Evolutionary conservation across 2,113 vertebrate species (phyloP), one percentile per base, ranked within the genome.

Genomic region (Phasianus colchicus): DNA sequence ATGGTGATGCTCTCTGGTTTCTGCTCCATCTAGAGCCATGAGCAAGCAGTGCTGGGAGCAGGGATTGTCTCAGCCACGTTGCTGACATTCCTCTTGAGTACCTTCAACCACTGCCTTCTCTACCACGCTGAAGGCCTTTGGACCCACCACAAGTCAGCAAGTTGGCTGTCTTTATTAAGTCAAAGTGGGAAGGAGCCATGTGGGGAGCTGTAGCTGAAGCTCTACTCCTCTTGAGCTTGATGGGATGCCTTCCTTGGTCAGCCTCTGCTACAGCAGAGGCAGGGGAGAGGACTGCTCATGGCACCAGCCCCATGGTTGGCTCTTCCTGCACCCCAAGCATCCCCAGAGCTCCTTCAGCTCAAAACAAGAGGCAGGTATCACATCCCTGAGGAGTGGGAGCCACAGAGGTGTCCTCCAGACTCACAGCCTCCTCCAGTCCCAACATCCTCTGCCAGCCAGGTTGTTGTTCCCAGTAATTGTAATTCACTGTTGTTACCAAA

Each of bases 401-500:
- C 25, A 0, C 11, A 38, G 24, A 14, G 15, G 18, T n/a, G 55
- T 58, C 18, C 55, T 58, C 55, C 11, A n/a, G 55, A 58, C 32
- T 18, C 18, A 32, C 30, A 57, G 16, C 17, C 30, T 32, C 30
- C 55, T 57, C 30, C 55, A 57, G 55, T 32, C 55, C 55, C 95
- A 93, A 86, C 86, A 89, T 4, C 69, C 90, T 95, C 94, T 95
- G 90, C 88, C 95, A 94, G 80, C 86, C 48, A 90, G n/a, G 76
- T 90, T 95, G 91, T 97, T 95, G 83, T 96, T 97, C 90, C 90
- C 95, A 94, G 95, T 95, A 95, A 97, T 95, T 97, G 95, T 96
- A 96, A 91, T 95, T 95, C 52, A 55, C 64, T 95, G 92, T 93
- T 96, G 90, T 94, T 92, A 88, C 85, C 91, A 58, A 38, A 95